Percentiles rank a stretch among this genome's conserved stretches.
Evolutionary conservation across 2,888 invertebrate genomes (phyloP).

Genomic region (Synergus laeviventris): DNA sequence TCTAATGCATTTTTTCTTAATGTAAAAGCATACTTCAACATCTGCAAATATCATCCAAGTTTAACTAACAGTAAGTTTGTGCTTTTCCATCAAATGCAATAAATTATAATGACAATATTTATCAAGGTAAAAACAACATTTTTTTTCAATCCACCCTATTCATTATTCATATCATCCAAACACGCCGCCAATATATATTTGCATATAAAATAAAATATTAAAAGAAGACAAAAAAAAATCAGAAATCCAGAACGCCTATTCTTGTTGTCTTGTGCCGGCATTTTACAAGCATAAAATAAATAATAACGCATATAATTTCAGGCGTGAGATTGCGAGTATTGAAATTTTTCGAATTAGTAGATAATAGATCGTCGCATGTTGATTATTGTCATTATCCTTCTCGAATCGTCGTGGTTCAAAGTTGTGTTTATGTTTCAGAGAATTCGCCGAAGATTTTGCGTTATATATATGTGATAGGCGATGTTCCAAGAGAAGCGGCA

Average conservation of each 20-base stretch:
- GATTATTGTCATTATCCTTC: slow-evolving; percentile 26
- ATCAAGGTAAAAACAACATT: no score
- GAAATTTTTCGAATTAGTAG: slow-evolving; percentile 28
- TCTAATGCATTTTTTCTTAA: neutral
- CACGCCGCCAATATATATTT: neutral
- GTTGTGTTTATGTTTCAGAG: neutral
- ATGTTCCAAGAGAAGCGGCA: neutral
- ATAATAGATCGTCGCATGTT: slow-evolving; percentile 9
- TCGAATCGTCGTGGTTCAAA: neutral
- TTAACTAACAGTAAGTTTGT: neutral
- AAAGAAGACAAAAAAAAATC: neutral
- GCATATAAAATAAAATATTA: neutral
- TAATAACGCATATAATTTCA: neutral
- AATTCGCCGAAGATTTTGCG: slow-evolving; percentile 1
- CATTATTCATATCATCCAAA: neutral
- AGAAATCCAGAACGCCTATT: neutral
- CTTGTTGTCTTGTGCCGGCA: neutral
- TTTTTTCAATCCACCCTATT: neutral
- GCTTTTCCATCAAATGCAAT: no score
- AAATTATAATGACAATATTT: no score
- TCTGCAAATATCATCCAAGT: neutral
- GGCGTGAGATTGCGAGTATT: slow-evolving; percentile 9
- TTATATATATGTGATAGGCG: neutral
- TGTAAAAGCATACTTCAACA: neutral
- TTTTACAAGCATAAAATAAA: neutral